A percentile compares a stretch with the other conserved stretches of the same genome.
Evolutionary conservation across 1,140 invertebrate species (phyloP).

Genomic region (Aphelinus certus): DNA sequence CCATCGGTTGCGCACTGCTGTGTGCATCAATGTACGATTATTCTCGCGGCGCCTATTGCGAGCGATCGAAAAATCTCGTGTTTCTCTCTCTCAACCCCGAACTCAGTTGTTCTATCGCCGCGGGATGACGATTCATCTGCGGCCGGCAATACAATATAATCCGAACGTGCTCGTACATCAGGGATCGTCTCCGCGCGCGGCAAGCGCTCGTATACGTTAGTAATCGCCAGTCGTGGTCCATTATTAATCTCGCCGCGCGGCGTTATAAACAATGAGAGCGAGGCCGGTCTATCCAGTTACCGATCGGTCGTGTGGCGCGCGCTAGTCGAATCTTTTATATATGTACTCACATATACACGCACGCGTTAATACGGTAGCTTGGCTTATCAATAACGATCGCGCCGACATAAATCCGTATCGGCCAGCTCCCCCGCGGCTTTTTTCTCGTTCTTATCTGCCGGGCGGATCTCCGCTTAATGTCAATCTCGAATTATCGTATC

Average conservation of each 20-base stretch:
- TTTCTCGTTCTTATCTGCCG: neutral
- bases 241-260: conserved; percentile 21
- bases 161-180: too few relatives aligned
- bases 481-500: too few relatives aligned
- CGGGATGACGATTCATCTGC: too few relatives aligned
- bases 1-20: too few relatives aligned
- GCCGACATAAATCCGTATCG: conserved; percentile 31
- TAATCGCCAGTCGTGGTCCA: conserved; percentile 5
- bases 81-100: too few relatives aligned
- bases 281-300: conserved; percentile 18
- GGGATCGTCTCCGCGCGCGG: neutral
- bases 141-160: too few relatives aligned
- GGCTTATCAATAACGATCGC: conserved; percentile 36
- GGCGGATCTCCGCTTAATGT: too few relatives aligned
- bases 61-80: too few relatives aligned
- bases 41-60: too few relatives aligned
- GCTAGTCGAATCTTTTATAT: conserved; percentile 4
- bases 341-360: neutral
- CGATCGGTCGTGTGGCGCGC: neutral
- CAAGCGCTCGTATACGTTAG: conserved; percentile 11
- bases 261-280: neutral
- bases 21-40: too few relatives aligned
- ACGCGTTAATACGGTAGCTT: conserved; percentile 21
- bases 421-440: neutral
- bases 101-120: too few relatives aligned